Evolutionary conservation across 2,797 vertebrate species (phyloP).

Genomic region (Scyliorhinus canicula): DNA sequence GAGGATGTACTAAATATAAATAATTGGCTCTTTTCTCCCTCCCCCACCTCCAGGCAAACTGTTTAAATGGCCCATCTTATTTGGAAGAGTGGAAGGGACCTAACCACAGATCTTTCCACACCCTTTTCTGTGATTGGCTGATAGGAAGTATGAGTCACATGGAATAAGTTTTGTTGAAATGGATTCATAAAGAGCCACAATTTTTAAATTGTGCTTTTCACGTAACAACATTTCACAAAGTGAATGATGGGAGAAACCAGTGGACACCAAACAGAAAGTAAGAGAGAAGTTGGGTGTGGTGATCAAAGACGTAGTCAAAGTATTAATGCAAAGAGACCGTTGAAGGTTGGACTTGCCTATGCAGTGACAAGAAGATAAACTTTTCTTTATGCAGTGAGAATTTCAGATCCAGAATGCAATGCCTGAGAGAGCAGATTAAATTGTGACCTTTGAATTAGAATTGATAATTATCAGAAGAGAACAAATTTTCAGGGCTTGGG

Average conservation of each 20-base stretch:
- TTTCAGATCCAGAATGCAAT: no score
- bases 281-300: neutral
- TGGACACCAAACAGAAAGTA: neutral
- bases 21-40: neutral
- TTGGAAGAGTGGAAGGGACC: neutral
- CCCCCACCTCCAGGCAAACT: neutral
- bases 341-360: slow-evolving; percentile 13
- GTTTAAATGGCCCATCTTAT: neutral
- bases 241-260: neutral
- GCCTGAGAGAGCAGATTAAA: no score
- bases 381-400: no score
- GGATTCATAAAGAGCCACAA: neutral
- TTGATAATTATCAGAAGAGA: no score
- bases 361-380: neutral
- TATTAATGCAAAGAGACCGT: neutral
- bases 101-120: neutral
- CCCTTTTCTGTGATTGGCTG: neutral
- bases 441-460: no score
- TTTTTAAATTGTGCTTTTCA: neutral
- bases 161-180: neutral
- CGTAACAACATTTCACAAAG: neutral
- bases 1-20: neutral
- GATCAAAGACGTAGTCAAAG: neutral
- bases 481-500: no score
- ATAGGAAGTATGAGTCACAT: neutral